Evolutionary conservation across 1,140 invertebrate species (phyloP).

Genomic region (Nymphalis io): DNA sequence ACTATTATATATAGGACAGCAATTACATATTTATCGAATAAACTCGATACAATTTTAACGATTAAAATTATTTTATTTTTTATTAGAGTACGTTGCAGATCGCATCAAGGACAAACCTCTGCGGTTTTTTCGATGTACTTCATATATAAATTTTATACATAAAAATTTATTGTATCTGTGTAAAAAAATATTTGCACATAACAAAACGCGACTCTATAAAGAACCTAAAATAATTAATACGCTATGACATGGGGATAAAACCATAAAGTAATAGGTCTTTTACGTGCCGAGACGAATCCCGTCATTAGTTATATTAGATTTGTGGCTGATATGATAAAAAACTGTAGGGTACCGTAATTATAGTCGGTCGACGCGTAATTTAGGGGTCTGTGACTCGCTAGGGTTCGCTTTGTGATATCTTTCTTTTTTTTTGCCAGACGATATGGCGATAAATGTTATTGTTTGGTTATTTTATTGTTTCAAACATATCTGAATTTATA

Average conservation of each 20-base stretch:
- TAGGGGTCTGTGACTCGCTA: slow-evolving; percentile 59
- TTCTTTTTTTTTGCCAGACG: slow-evolving; percentile 54
- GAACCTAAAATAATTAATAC: slow-evolving; percentile 37
- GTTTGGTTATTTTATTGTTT: slow-evolving; percentile 27
- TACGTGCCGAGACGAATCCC: slow-evolving; percentile 54
- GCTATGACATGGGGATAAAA: slow-evolving; percentile 55
- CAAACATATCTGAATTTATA: slow-evolving; percentile 17
- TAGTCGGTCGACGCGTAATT: slow-evolving; percentile 60
- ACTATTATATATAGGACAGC: too few species aligned
- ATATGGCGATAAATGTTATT: slow-evolving; percentile 47
- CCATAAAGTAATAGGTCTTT: slow-evolving; percentile 54
- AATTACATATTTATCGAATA: too few species aligned
- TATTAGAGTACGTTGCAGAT: too few species aligned
- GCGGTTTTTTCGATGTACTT: too few species aligned
- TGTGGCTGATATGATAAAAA: slow-evolving; percentile 70
- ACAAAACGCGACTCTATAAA: slow-evolving; percentile 7
- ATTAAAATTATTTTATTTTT: too few species aligned
- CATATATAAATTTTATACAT: too few species aligned
- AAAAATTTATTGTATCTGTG: too few species aligned
- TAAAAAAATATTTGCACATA: background rate
- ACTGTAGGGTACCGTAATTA: slow-evolving; percentile 64
- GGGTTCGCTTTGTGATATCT: slow-evolving; percentile 47
- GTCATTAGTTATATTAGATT: slow-evolving; percentile 71
- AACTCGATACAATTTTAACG: too few species aligned
- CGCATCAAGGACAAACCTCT: too few species aligned